phyloP scores from a whole-genome alignment of 2,888 invertebrate genomes.

The Drosophila affinis region DNA sequence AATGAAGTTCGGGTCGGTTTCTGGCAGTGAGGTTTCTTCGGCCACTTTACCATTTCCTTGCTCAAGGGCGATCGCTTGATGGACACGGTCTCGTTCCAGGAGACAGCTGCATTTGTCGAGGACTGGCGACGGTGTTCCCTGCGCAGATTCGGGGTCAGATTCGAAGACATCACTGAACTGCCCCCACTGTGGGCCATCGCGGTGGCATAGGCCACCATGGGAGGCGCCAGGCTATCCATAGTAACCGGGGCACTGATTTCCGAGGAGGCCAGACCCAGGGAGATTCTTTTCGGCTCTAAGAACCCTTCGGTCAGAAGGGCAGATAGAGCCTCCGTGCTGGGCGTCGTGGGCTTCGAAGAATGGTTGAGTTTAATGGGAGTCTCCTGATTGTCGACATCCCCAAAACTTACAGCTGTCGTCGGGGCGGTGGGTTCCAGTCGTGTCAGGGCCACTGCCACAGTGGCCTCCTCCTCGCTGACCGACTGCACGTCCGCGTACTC shows the following conservation, averaged over 20 bases:
- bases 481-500: conserved; percentile 74
- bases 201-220: conserved; percentile 65
- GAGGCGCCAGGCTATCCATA: conserved; percentile 61
- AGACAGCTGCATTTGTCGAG: conserved; percentile 82
- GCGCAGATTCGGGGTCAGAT: conserved; percentile 65
- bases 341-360: conserved; percentile 87
- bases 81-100: conserved; percentile 84
- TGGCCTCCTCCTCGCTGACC: conserved; percentile 60
- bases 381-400: neutral
- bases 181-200: conserved; percentile 63
- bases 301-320: conserved; percentile 94
- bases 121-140: conserved; percentile 81
- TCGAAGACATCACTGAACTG: conserved; percentile 72
- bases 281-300: conserved; percentile 92
- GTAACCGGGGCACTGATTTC: conserved; percentile 84
- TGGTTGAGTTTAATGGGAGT: conserved; percentile 4
- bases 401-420: conserved; percentile 48
- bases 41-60: conserved; percentile 59
- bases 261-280: conserved; percentile 88
- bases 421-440: conserved; percentile 9
- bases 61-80: conserved; percentile 73
- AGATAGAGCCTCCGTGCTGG: conserved; percentile 91
- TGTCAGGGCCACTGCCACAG: conserved; percentile 33
- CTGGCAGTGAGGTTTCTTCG: neutral
- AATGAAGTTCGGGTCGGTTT: conserved; percentile 2